Evolutionary conservation across 2,797 vertebrate species (phyloP), one percentile per base, ranked within the genome.

Genomic region (Kryptolebias ocellatus): DNA sequence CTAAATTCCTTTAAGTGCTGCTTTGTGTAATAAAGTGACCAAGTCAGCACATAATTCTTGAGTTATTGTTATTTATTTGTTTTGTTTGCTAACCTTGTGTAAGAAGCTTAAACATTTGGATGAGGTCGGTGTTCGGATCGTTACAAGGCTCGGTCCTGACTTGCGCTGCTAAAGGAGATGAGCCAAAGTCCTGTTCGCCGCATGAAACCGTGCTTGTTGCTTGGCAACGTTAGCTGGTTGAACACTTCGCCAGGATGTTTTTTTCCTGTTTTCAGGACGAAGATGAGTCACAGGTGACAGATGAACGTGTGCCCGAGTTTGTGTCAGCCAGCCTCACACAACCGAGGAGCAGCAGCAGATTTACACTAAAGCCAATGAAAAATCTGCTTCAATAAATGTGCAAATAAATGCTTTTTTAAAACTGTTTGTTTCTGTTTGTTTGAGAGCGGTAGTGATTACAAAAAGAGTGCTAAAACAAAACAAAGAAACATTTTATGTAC

Each of bases 121-220:
- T 67, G 39, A 42, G 49, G 18, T 67, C 45, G 27, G 52, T 58
- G 78, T 76, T 55, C 7, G 49, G 56, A 60, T 74, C 44, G 64
- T 79, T 54, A 60, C 12, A 42, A 14, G 34, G 39, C 55, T 55
- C 60, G 76, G 64, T 79, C 50, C 37, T 17, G 58, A 52, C 69
- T 76, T n/a, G 1, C 47, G 52, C 62, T 74, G 71, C 64, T 64
- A 12, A 16, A 28, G 72, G 54, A 59, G 46, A 61, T 64, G 5
- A 12, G 56, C 60, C 60, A 50, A 79, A 59, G 47, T 72, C 75
- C 60, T n/a, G 46, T 71, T 70, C 4, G 17, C 58, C 37, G 83
- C 64, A 81, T 72, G 67, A 76, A 80, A 78, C 46, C 31, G 53
- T 18, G 76, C 69, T 56, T 76, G 87, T 88, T 87, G 85, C 85